These are phyloP conservation scores for Fopius arisanus DNA, from an alignment of 1,140 invertebrate genomes.

Conservation along the genomic window DNA sequence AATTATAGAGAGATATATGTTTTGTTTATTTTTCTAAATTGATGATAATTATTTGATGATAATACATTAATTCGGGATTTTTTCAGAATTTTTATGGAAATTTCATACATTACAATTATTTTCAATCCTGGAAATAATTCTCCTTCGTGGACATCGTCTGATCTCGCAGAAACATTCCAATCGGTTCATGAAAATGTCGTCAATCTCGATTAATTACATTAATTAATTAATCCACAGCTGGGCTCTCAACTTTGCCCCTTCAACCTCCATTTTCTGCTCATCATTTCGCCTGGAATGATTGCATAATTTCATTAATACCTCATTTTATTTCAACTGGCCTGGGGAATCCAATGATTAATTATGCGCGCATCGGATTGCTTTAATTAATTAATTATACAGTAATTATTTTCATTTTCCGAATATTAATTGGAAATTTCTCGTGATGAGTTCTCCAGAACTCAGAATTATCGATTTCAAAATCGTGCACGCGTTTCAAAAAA, in stretches of 20 bases:
- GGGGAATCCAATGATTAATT: background rate
- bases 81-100: background rate
- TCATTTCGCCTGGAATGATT: constrained; percentile 16
- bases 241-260: constrained; percentile 11
- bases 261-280: constrained; percentile 25
- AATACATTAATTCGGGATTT: no score
- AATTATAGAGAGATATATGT: no score
- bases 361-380: background rate
- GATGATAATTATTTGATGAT: no score
- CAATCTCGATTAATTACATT: constrained; percentile 4
- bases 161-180: background rate
- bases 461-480: no score
- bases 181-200: background rate
- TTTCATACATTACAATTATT: background rate
- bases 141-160: background rate
- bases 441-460: no score
- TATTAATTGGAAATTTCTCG: no score
- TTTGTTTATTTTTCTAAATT: no score
- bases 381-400: no score
- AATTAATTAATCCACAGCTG: constrained; percentile 26
- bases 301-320: background rate
- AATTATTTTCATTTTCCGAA: no score
- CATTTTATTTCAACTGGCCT: background rate
- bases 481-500: no score
- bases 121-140: background rate